Evolutionary conservation across 2,113 vertebrate genomes (phyloP), one percentile per base, ranked within the genome.

Genomic region (Aldabrachelys gigantea): DNA sequence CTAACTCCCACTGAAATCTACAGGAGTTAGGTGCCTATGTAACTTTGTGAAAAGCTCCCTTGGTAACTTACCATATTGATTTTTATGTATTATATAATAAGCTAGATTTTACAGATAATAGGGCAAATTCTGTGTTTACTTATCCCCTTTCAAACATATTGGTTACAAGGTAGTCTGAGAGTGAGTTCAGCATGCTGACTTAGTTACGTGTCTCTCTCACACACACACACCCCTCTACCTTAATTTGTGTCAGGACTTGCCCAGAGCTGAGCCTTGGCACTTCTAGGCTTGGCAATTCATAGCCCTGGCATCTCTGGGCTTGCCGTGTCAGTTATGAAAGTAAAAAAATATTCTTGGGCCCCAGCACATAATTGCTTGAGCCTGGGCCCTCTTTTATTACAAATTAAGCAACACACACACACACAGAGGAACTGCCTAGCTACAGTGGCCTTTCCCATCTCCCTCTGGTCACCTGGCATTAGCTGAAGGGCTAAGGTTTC

Each of bases 371-470:
- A 25, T 57, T 57, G 56, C 24, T 27, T 57, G 56, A 57, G 9
- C 56, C 24, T 11, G 8, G 24, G 25, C 56, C 56, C 25, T 10
- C 56, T 57, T 56, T 56, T 57, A 25, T 57, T 57, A 57, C 56
- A 57, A 57, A 57, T 57, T 57, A 57, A 57, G 56, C 56, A 50
- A 50, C 14, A 50, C 50, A 50, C 50, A 50, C 50, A 62, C 6
- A 31, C 27, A 14, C 56, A 10, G 1, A 54, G 53, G 53, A 56
- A 57, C n/a, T 38, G 31, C 24, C 79, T 11, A 83, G 59, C 59
- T n/a, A 35, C 19, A 8, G 0, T 0, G 41, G 0, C 19, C 35
- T 47, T 12, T 88, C 10, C 72, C 31, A 75, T 0, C 0, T 76
- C 14, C 35, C 35, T 3, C 2, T 1, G 13, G 10, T 27, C n/a